These are phyloP conservation scores for Drosophila hydei DNA, from an alignment of 1,140 invertebrate genomes.

Conservation along the genomic window DNA sequence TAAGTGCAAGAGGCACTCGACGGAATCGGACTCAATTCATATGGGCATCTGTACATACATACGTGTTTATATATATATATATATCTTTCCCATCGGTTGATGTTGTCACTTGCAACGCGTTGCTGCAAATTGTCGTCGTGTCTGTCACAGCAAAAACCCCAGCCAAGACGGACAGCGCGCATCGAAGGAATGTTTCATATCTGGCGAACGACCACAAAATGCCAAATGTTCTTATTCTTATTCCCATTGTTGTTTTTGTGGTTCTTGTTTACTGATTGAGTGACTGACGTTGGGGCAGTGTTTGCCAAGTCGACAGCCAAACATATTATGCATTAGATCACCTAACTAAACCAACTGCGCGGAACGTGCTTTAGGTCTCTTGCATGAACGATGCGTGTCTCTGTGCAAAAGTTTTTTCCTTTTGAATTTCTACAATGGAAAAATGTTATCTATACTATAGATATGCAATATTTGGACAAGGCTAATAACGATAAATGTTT, in stretches of 20 bases:
- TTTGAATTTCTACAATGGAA: too few species aligned
- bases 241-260: background rate
- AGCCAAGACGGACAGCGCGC: slow-evolving; percentile 6
- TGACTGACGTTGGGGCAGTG: slow-evolving; percentile 15
- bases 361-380: background rate
- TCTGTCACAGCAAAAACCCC: slow-evolving; percentile 37
- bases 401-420: too few species aligned
- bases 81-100: slow-evolving; percentile 14
- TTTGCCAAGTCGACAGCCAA: slow-evolving; percentile 37
- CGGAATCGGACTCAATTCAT: slow-evolving; percentile 1
- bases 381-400: background rate
- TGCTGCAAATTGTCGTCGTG: slow-evolving; percentile 50
- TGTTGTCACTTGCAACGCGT: slow-evolving; percentile 37
- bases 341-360: slow-evolving; percentile 5
- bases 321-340: slow-evolving; percentile 40
- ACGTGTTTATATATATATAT: background rate
- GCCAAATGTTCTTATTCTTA: slow-evolving; percentile 30
- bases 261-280: slow-evolving; percentile 24
- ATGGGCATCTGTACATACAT: background rate
- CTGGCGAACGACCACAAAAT: slow-evolving; percentile 13
- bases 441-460: too few species aligned
- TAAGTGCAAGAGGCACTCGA: slow-evolving; percentile 24
- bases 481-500: too few species aligned
- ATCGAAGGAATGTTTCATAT: slow-evolving; percentile 32
- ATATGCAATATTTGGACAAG: too few species aligned